A percentile compares a stretch with the other conserved stretches of the same genome.
Conservation (phyloP, 2,113 vertebrate species). For the Telmatochromis bifrenatus region DNA sequence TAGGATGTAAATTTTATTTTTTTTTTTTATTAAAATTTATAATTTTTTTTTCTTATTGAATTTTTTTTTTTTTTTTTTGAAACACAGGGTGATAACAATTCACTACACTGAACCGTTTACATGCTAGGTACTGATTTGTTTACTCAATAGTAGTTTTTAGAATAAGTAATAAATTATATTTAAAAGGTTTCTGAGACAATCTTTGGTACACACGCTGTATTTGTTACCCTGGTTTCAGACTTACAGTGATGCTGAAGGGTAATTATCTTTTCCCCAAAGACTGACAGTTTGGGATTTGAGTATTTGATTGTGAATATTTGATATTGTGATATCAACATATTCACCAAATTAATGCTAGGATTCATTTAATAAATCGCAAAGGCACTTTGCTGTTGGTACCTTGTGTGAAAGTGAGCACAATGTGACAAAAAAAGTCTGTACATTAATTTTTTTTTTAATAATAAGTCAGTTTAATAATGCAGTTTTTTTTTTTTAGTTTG, state of each 20-base stretch:
- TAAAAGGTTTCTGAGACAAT: not conserved
- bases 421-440: not conserved
- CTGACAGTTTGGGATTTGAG: not conserved
- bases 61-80: not conserved
- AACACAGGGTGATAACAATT: not conserved
- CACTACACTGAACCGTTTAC: not conserved
- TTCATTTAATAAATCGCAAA: not conserved
- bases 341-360: not conserved
- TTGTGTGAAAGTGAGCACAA: not conserved
- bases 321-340: not conserved
- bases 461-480: not conserved
- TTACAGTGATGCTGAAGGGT: not conserved
- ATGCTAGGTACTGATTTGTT: not conserved
- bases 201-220: not conserved
- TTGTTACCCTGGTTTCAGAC: not conserved
- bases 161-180: not conserved
- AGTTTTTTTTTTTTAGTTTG: not conserved
- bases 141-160: not conserved
- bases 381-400: not conserved
- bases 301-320: not conserved
- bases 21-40: too few species aligned
- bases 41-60: too few species aligned
- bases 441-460: too few species aligned
- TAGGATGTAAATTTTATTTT: too few species aligned
- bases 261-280: not conserved